Evolutionary conservation across 2,888 invertebrate species (phyloP).

Genomic region (Tinea pellionella): DNA sequence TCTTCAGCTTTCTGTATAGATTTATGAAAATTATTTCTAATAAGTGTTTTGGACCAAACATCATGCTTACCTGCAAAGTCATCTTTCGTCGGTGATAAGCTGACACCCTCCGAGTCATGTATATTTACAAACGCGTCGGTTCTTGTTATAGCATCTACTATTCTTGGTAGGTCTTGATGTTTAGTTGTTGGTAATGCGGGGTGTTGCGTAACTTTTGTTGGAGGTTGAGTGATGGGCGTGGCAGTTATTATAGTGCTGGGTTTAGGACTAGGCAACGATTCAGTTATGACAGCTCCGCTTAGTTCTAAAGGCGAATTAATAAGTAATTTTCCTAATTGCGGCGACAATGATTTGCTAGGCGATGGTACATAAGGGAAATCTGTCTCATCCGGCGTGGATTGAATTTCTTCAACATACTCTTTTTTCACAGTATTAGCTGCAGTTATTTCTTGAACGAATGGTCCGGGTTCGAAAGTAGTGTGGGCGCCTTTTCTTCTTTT

Average conservation of each 20-base stretch:
- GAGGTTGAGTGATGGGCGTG: conserved; percentile 46
- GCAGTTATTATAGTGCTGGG: conserved; percentile 75
- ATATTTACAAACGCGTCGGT: conserved; percentile 79
- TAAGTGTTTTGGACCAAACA: conserved; percentile 34
- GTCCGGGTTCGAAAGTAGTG: conserved; percentile 89
- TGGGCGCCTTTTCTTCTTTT: conserved; percentile 83
- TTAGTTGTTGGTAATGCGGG: conserved; percentile 34
- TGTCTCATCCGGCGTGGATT: conserved; percentile 37
- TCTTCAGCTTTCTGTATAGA: conserved; percentile 25
- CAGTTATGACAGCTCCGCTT: conserved; percentile 57
- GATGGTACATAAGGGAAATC: conserved; percentile 55
- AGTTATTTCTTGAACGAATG: conserved; percentile 77
- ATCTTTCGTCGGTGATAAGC: conserved; percentile 71
- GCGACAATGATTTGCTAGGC: conserved; percentile 68
- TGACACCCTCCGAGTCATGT: conserved; percentile 72
- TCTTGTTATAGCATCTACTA: conserved; percentile 59
- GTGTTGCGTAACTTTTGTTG: conserved; percentile 28
- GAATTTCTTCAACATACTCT: conserved; percentile 47
- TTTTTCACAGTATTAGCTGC: conserved; percentile 54
- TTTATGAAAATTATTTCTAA: conserved; percentile 29
- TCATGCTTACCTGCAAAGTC: conserved; percentile 77
- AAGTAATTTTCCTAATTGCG: conserved; percentile 74
- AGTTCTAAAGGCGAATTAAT: conserved; percentile 66
- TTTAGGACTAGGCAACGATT: conserved; percentile 67
- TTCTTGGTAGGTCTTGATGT: conserved; percentile 46